Evolutionary conservation across 2,113 vertebrate species (phyloP), one percentile per base, ranked within the genome.

Genomic region (Phylloscopus whistleri): DNA sequence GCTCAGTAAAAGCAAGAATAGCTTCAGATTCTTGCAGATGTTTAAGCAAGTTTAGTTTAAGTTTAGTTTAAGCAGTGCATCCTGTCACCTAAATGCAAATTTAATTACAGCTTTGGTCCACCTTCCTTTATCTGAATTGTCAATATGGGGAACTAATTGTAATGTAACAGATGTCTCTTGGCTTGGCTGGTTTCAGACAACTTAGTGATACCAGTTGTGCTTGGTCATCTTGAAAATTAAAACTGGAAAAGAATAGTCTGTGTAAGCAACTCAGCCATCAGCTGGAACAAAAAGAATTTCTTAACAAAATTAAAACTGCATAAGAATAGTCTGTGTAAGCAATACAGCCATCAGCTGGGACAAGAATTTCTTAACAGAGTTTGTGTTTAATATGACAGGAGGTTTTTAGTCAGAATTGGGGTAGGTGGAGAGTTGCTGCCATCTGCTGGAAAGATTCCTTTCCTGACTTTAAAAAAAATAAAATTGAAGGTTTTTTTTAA

Each of bases 371-470:
- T 62, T 41, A 49, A 74, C 1, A 24, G 13, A 87, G 27, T 23
- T 72, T 74, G 41, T 58, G 5, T 11, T 58, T 21, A 30, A 43
- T 15, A 23, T 3, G 3, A 30, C 52, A 55, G 20, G 11, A 56
- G 10, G 16, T 19, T 31, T 84, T 72, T 3, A 53, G 6, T 39
- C 8, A 41, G 19, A 77, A 28, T 6, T 63, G 33, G 80, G 83
- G 80, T 81, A 56, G 41, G 3, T 92, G 88, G 94, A 97, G 62
- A 69, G 7, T 51, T 93, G 89, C 94, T 95, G 97, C 96, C 97
- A 97, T 91, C 97, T 97, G n/a, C 90, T 97, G 97, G 95, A 60
- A 49, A 1, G 8, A 95, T 76, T 60, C 5, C 11, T 78, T 67
- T 84, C 49, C 20, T 72, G 41, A 46, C 10, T 55, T 60, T 10